Evolutionary conservation across 1,140 invertebrate species (phyloP).

Genomic region (Nilaparvata lugens): DNA sequence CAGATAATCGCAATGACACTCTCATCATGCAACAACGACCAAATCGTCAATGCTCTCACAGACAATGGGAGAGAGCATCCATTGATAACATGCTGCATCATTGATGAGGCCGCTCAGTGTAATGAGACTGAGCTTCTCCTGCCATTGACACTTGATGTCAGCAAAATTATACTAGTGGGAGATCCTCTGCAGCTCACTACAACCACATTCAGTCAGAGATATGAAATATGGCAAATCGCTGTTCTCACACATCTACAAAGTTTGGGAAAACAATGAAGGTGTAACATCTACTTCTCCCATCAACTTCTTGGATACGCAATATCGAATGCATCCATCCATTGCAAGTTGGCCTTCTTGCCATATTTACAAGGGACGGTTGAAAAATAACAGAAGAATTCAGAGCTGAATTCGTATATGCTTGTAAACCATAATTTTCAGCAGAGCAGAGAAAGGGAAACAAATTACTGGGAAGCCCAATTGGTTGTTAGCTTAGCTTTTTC

Average conservation of each 20-base stretch:
- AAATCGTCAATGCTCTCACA: slow-evolving; percentile 10
- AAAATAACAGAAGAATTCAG: slow-evolving; percentile 36
- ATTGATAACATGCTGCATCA: slow-evolving; percentile 51
- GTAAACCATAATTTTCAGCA: slow-evolving; percentile 37
- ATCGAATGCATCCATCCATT: slow-evolving; percentile 78
- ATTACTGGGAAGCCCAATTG: slow-evolving; percentile 40
- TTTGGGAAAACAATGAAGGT: not conserved
- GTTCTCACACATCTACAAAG: not conserved
- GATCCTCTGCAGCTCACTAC: slow-evolving; percentile 81
- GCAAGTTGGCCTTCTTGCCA: slow-evolving; percentile 61
- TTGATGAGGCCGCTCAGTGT: slow-evolving; percentile 86
- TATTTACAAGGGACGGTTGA: slow-evolving; percentile 59
- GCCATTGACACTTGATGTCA: slow-evolving; percentile 61
- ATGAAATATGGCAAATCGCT: not conserved
- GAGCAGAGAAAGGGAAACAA: slow-evolving; percentile 13
- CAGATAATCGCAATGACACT: slow-evolving; percentile 59
- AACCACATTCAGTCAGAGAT: slow-evolving; percentile 54
- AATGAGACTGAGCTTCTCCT: slow-evolving; percentile 73
- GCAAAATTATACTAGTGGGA: slow-evolving; percentile 74
- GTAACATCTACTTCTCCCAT: not conserved
- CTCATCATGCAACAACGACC: slow-evolving; percentile 38
- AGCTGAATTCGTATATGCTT: slow-evolving; percentile 44
- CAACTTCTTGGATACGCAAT: slow-evolving; percentile 61
- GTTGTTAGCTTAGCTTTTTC: slow-evolving; percentile 43
- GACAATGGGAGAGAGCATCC: not conserved